Conservation (phyloP, 2,113 vertebrate species). For the Periophthalmus modestus region DNA sequence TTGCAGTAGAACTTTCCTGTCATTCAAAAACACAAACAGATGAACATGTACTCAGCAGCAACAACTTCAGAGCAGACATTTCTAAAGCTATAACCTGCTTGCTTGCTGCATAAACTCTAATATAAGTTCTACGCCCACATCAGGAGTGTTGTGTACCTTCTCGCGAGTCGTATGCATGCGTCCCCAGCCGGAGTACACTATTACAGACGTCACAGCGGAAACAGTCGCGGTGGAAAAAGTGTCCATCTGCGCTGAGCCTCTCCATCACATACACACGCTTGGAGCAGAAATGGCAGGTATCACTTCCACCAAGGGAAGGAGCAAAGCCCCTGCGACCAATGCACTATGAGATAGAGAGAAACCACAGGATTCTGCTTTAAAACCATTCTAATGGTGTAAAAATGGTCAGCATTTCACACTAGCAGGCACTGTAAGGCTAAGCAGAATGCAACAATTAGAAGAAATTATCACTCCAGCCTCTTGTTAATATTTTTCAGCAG, state of each 20-base stretch:
- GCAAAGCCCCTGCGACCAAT: constrained; percentile 79
- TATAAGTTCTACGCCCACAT: background rate
- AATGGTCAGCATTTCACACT: background rate
- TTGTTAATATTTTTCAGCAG: background rate
- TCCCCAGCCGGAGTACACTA: constrained; percentile 85
- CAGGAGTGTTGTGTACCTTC: constrained; percentile 54
- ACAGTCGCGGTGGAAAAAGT: constrained; percentile 94
- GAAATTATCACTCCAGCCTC: background rate
- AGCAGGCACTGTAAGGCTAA: background rate
- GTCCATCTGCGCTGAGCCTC: constrained; percentile 89
- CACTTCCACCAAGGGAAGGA: constrained; percentile 84
- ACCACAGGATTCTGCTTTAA: background rate
- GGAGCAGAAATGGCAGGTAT: constrained; percentile 91
- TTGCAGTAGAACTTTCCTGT: constrained; percentile 96
- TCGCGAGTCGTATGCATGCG: constrained; percentile 83
- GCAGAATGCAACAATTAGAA: background rate
- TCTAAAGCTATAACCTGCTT: background rate
- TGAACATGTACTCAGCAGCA: background rate
- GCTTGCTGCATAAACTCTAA: background rate
- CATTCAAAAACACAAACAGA: constrained; percentile 33
- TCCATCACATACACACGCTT: constrained; percentile 96
- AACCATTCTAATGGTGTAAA: background rate
- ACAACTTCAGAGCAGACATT: background rate
- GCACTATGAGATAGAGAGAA: constrained; percentile 70
- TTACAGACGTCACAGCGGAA: constrained; percentile 90